Base-by-base conservation (phyloP, 35 echinoderm and acorn worm species). In the Eucidaris tribuloides region DNA sequence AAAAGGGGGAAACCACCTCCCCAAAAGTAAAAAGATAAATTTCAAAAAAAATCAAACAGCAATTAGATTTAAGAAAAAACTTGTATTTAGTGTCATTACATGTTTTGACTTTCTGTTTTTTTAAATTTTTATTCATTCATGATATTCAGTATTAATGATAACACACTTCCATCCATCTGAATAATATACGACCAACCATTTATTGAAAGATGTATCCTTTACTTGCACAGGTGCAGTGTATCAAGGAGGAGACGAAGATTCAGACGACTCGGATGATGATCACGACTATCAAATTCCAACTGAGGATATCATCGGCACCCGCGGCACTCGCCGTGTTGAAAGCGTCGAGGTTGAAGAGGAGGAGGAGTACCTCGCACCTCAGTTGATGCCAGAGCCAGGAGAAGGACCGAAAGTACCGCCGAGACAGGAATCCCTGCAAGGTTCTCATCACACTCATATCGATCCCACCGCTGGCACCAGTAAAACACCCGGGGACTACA, bases 221-320 rank as follows among this genome's bases (percentile, higher is more conserved):
- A 9, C 48, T n/a, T 52, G 48, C 48, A 52, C 48, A 74, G 68
- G 15, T 74, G 68, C 35, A 1, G 68, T 74, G 14, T 74, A 74
- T 24, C 68, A 74, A 36, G 68, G 68, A 14, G 68, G 36, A 7
- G 41, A 74, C 5, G 68, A 74, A 7, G 5, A 42, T 24, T 74
- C 68, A 44, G 68, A 74, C 22, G 68, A 43, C 0, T 74, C 68
- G 7, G 68, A 74, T 74, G 68, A 74, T 0, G 68, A 74, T 22
- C 68, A 74, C 4, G 68, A 74, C 68, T 74, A 74, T 40, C 68
- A 74, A 40, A 11, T 74, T 18, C 68, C 68, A 14, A 74, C 38
- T 19, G 68, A 74, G 37, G 68, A 74, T 5, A 20, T 20, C 37
- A 42, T 74, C 22, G 38, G 68, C 68, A 74, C 38, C 35, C 9